A percentile compares a stretch with the other conserved stretches of the same genome.
Conservation (phyloP, 1,140 invertebrate species). For the Saccostrea glomerata region DNA sequence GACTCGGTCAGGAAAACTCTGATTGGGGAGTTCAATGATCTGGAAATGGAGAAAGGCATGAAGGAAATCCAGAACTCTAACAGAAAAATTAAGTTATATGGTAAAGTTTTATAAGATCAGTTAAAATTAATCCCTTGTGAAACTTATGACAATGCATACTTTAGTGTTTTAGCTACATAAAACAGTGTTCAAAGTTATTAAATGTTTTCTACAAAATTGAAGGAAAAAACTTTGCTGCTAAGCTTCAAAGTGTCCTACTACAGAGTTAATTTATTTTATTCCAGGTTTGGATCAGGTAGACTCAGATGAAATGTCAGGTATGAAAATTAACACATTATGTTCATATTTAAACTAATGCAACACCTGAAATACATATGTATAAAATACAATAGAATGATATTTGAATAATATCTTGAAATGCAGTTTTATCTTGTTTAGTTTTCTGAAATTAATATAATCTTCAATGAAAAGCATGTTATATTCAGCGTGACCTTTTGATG, state of each 20-base stretch:
- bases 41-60: slow-evolving; percentile 59
- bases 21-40: slow-evolving; percentile 49
- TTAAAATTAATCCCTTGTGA: no score
- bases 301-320: slow-evolving; percentile 63
- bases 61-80: slow-evolving; percentile 48
- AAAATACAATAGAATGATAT: no score
- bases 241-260: background rate
- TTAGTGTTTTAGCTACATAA: no score
- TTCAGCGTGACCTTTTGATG: background rate
- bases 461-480: no score
- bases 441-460: no score
- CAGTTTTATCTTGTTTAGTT: no score
- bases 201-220: no score
- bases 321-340: slow-evolving; percentile 16
- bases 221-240: no score
- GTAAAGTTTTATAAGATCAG: slow-evolving; percentile 34
- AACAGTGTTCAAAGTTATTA: no score
- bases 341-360: background rate
- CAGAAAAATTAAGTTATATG: slow-evolving; percentile 37
- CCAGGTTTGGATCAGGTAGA: slow-evolving; percentile 56
- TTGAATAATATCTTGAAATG: no score
- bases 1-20: slow-evolving; percentile 52
- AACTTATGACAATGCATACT: no score
- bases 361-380: background rate
- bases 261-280: slow-evolving; percentile 25